Evolutionary conservation across 2,113 vertebrate species (phyloP), one percentile per base, ranked within the genome.

Genomic region (Dicrurus megarhynchus): DNA sequence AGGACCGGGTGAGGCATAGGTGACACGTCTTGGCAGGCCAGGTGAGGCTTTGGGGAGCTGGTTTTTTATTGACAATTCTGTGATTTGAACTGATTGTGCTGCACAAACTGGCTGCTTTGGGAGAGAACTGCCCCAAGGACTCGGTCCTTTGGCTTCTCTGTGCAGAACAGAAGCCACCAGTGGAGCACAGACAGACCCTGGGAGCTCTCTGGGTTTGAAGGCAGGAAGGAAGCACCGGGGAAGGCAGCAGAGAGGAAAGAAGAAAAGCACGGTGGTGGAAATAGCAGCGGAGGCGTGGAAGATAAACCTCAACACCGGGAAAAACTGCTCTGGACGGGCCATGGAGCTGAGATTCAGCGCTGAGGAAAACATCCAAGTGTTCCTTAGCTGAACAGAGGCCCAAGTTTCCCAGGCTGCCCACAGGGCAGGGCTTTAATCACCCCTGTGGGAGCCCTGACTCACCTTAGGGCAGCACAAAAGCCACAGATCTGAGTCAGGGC

Each of bases 221-320:
- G 65, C 16, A 70, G 69, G 39, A 70, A 52, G 35, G 22, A 53
- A 53, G 22, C 49, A 15, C 23, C 17, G 30, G 8, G 56, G 64
- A 87, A 87, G 23, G 75, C 20, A 42, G 49, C 37, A 68, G 75
- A 79, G 52, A 63, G 15, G 16, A 59, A 67, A 60, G 16, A 53
- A 87, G 42, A 60, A 84, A 91, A 60, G 30, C 49, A 27, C 49
- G 22, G n/a, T 2, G 44, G 44, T 35, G 56, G 20, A 52, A 94
- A 47, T 0, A 70, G 32, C 42, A 6, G 1, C 1, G 42, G 47
- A 63, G 61, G 26, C 0, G 0, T 13, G 3, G 50, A 39, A 87
- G 41, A 49, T 10, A 57, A 73, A 23, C 17, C n/a, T n/a, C 22
- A 37, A 9, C 18, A 5, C 5, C 3, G 35, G 16, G 28, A 5